phyloP scores from a whole-genome alignment of 2,113 vertebrate genomes.

The Crocuta crocuta region DNA sequence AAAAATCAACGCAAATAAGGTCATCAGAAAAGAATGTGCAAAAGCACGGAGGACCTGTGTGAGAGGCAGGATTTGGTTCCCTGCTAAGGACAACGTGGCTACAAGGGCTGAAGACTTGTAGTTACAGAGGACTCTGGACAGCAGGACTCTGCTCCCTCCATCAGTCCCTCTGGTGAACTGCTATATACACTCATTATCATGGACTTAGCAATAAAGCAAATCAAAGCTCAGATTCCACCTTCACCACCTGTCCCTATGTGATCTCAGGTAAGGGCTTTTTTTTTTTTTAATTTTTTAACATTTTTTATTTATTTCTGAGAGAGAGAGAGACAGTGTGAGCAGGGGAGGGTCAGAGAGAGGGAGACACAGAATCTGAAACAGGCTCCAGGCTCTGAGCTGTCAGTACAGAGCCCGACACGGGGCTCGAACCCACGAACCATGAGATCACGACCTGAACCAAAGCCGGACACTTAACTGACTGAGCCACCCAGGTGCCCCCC shows the following conservation, averaged over 20 bases:
- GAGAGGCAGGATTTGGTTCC: not conserved
- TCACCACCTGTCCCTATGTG: not conserved
- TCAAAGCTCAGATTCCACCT: not conserved
- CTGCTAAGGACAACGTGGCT: not conserved
- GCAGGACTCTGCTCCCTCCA: not conserved
- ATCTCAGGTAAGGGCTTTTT: not conserved
- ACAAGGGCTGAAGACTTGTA: not conserved
- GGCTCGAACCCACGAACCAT: too few relatives aligned
- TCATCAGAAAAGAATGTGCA: not conserved
- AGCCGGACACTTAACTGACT: too few relatives aligned
- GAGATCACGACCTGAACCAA: too few relatives aligned
- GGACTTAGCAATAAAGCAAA: conserved; percentile 24
- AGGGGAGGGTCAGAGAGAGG: too few relatives aligned
- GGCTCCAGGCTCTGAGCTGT: too few relatives aligned
- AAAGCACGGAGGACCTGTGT: not conserved
- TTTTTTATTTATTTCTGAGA: too few relatives aligned
- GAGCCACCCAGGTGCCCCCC: too few relatives aligned
- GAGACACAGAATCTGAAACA: too few relatives aligned
- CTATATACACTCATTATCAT: not conserved
- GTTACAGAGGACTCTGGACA: not conserved
- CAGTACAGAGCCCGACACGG: too few relatives aligned
- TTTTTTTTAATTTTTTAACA: too few relatives aligned
- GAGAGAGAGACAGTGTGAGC: too few relatives aligned
- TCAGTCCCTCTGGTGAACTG: not conserved
- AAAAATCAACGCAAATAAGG: not conserved